Conservation (phyloP, 2,888 invertebrate genomes). For the Tetranychus truncatus region DNA sequence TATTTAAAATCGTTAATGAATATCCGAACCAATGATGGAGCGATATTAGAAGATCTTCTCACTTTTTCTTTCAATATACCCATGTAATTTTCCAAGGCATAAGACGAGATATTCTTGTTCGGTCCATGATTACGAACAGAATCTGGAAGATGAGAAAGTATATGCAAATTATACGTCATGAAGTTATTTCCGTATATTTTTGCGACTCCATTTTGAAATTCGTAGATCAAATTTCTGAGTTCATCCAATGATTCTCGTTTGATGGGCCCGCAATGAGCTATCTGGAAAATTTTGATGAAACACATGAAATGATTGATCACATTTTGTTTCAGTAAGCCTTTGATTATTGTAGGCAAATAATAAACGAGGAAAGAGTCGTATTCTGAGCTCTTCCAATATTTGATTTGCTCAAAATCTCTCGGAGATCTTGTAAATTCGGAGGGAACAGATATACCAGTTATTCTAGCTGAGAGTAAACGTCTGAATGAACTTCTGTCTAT, state of each 20-base stretch:
- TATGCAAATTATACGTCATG: conserved; percentile 5
- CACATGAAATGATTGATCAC: neutral
- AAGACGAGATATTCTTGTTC: neutral
- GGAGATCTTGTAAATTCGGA: neutral
- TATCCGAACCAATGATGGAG: neutral
- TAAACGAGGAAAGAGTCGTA: neutral
- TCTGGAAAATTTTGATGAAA: neutral
- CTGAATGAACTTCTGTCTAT: neutral
- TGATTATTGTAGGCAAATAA: neutral
- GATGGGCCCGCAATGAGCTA: neutral
- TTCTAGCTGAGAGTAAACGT: neutral
- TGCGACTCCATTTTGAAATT: neutral
- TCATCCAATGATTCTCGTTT: neutral
- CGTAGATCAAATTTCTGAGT: neutral
- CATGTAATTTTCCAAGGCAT: conserved; percentile 9
- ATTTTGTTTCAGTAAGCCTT: neutral
- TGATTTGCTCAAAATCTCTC: neutral
- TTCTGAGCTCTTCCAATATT: neutral
- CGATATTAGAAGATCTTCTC: neutral
- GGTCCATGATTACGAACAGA: neutral
- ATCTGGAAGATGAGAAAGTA: neutral
- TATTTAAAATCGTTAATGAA: neutral
- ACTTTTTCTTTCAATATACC: neutral
- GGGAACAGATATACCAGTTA: neutral
- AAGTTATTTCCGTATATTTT: neutral